Base-by-base conservation (phyloP, 64 coral and sea anemone genomes). In the Montipora sp. region DNA sequence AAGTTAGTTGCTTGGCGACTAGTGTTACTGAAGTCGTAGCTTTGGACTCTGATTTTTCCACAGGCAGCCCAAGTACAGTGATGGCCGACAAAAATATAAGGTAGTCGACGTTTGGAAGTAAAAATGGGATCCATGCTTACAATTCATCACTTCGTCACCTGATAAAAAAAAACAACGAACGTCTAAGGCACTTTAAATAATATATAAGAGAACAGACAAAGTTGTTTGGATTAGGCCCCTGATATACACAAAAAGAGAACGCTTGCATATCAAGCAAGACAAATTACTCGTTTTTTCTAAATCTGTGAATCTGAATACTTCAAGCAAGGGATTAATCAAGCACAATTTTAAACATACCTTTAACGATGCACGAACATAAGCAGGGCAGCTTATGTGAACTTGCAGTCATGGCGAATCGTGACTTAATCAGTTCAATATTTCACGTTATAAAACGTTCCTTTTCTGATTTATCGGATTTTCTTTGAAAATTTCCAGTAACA, bases 341-440 rank as follows among this genome's bases (percentile, higher is more conserved):
- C 61, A 66, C 61, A 66, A 66, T 66, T 66, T 66, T 66, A 66
- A 66, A 66, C 61, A 66, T 66, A 66, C 61, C 61, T 66, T 66
- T 66, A 66, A 66, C 61, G 12, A 66, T 66, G 61, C 61, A 66
- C 61, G 12, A 66, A 66, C 61, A 66, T 66, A 66, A 66, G 61
- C 61, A 66, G 61, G 61, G 61, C 61, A 66, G 16, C 61, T 66
- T 4, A 66, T 66, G 61, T 66, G 61, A 66, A 66, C 61, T 66
- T 66, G 61, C 61, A n/a, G 61, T 66, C 3, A 18, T 66, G 61
- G 61, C 61, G 16, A 66, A 66, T 66, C 61, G 12, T n/a, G 61
- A 66, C 61, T 66, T 66, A 66, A 66, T 66, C 61, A 66, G 61
- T 66, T 66, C 16, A 66, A 66, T 66, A 66, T 66, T 66, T 66